Conservation (phyloP, 2,113 vertebrate genomes). For the Antennarius striatus region DNA sequence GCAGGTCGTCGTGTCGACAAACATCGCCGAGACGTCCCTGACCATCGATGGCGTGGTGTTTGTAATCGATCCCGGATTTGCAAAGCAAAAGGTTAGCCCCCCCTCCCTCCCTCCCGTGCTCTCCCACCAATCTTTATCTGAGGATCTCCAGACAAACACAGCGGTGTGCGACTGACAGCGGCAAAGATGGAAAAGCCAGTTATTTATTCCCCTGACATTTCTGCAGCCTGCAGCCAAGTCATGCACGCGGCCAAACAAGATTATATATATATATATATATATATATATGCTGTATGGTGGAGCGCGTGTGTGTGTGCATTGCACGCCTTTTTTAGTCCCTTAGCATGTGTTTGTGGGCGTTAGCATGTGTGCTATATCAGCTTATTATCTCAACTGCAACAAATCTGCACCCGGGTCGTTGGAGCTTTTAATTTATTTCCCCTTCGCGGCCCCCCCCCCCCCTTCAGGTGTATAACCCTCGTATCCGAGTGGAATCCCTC, state of each 20-base stretch:
- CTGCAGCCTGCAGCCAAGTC: conserved; percentile 69
- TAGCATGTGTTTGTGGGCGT: not conserved
- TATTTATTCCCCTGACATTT: conserved; percentile 82
- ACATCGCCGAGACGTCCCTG: conserved; percentile 97
- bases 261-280: conserved; percentile 2
- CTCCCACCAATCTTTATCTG: conserved; percentile 62
- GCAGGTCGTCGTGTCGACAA: conserved; percentile 96
- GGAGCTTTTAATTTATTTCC: not conserved
- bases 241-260: conserved; percentile 55
- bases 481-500: conserved; percentile 96
- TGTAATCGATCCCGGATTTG: conserved; percentile 99
- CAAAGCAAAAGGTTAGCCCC: conserved; percentile 93
- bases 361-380: too few species aligned
- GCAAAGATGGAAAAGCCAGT: conserved; percentile 73
- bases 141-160: conserved; percentile 78
- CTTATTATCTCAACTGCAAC: too few species aligned
- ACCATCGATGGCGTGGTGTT: conserved; percentile 97
- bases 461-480: conserved; percentile 95
- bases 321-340: not conserved
- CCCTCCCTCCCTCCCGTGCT: conserved; percentile 6
- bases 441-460: conserved; percentile 11
- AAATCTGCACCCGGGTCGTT: not conserved
- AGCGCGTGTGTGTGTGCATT: conserved; percentile 32
- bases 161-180: conserved; percentile 65
- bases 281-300: conserved; percentile 48